Base-by-base conservation (phyloP, 2,797 vertebrate species). In the Poeciliopsis paucimaculata region DNA sequence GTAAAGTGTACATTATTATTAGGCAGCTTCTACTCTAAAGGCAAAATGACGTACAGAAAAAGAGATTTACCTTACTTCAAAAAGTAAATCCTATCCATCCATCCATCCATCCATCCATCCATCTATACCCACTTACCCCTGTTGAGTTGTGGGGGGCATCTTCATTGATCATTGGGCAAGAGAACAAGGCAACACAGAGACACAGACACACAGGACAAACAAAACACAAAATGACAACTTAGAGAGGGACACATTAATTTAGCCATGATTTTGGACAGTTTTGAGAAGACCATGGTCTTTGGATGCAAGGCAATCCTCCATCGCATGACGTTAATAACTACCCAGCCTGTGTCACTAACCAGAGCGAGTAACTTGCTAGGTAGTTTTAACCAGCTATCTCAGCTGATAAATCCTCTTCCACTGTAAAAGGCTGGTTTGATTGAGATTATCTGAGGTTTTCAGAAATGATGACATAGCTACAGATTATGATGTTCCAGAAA, bases 401-500 rank as follows among this genome's bases (percentile, higher is more conserved):
- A 7, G 8, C 1, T 39, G 49, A 68, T 23, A 6, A 26, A 26
- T 41, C 36, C 18, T 68, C 36, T 68, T 70, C 23, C 11, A 5
- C 20, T 41, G 20, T 43, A 39, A 39, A 39, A 0, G 41, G 13
- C 41, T 45, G 26, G 20, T 13, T 70, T 26, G 26, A 5, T 28
- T n/a, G 41, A 28, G 41, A 71, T 71, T n/a, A 46, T 45, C 13
- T 28, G 41, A 46, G 26, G 4, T 71, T 71, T 23, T 71, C 68
- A 71, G 15, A 71, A 71, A 71, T 46, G 12, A 16, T 46, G 15
- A 46, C 43, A 71, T 16, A 9, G 68, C 41, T 71, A 71, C 68
- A 46, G 26, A 71, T 71, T 13, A 71, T 71, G 68, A 71, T 71
- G 43, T 71, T 71, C 68, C 68, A 71, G 68, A 71, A 46, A 71